A percentile compares a stretch with the other conserved stretches of the same genome.
phyloP scores from a whole-genome alignment of 1,140 invertebrate species.

The Drosophila truncata region DNA sequence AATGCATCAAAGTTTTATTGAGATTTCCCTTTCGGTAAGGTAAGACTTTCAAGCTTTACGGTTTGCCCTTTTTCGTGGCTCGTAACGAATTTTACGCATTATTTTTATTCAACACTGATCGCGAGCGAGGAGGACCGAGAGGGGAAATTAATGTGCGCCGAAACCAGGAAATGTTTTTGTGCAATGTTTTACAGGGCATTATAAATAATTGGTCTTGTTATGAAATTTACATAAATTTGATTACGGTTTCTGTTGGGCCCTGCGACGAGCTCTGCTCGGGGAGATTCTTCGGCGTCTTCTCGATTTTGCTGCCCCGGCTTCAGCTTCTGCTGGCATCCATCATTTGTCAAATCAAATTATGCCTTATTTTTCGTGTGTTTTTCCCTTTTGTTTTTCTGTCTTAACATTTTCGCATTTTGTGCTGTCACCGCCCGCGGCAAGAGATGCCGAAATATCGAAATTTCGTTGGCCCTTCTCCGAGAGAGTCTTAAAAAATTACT shows the following conservation, averaged over 20 bases:
- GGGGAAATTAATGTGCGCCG: slow-evolving; percentile 53
- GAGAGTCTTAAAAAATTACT: slow-evolving; percentile 30
- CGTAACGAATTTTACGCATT: slow-evolving; percentile 68
- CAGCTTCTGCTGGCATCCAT: slow-evolving; percentile 45
- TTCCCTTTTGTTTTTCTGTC: slow-evolving; percentile 10
- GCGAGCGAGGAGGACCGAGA: not conserved
- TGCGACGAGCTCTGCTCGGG: not conserved
- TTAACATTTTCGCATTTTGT: slow-evolving; percentile 40
- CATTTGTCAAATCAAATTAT: slow-evolving; percentile 57
- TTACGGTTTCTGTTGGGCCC: slow-evolving; percentile 14
- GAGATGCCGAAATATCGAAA: slow-evolving; percentile 4
- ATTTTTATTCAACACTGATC: slow-evolving; percentile 27
- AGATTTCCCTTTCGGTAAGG: slow-evolving; percentile 63
- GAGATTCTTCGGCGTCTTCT: slow-evolving; percentile 34
- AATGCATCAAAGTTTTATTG: slow-evolving; percentile 66
- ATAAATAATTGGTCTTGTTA: slow-evolving; percentile 80
- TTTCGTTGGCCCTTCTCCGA: slow-evolving; percentile 36
- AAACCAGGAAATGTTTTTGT: slow-evolving; percentile 58
- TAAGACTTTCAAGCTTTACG: slow-evolving; percentile 58
- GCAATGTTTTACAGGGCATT: slow-evolving; percentile 70
- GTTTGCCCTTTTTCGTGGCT: slow-evolving; percentile 31
- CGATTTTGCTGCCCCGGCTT: slow-evolving; percentile 7
- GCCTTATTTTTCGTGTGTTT: slow-evolving; percentile 36
- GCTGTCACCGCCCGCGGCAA: slow-evolving; percentile 61
- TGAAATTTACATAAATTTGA: slow-evolving; percentile 81